A percentile compares a stretch with the other conserved stretches of the same genome.
Evolutionary conservation across 2,797 vertebrate genomes (phyloP).

Genomic region (Sebastes baramenuke): DNA sequence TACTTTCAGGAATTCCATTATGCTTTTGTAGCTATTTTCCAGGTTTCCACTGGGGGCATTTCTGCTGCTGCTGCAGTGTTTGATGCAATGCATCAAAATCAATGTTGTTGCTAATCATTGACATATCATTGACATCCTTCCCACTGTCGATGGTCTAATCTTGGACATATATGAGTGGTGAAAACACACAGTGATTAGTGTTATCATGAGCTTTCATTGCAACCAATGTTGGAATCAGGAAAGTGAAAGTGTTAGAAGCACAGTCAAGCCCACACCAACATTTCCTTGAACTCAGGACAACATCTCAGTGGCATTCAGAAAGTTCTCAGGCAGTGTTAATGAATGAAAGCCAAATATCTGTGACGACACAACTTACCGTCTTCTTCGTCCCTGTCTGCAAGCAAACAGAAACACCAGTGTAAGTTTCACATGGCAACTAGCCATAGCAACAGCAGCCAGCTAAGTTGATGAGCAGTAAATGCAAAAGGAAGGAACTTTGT

Average conservation of each 20-base stretch:
- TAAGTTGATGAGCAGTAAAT: background rate
- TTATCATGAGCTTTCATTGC: background rate
- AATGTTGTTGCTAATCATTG: no score
- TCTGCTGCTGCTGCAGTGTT: no score
- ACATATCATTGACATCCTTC: background rate
- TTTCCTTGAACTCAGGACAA: background rate
- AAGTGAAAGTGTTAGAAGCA: background rate
- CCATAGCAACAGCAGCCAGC: background rate
- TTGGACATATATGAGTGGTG: background rate
- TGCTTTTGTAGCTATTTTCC: no score
- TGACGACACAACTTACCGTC: conserved; percentile 70
- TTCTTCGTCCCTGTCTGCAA: conserved; percentile 64
- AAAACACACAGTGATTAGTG: background rate
- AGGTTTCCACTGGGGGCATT: fast-evolving
- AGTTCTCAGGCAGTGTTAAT: conserved; percentile 7
- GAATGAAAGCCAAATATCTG: background rate
- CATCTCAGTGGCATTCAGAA: conserved; percentile 26
- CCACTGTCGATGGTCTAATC: background rate
- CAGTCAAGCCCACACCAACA: conserved; percentile 19
- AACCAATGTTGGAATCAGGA: background rate
- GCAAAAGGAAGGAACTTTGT: background rate
- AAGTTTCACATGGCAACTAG: background rate
- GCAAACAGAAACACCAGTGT: conserved; percentile 30
- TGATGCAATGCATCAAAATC: no score
- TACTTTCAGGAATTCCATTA: no score